A percentile compares a stretch with the other conserved stretches of the same genome.
These are phyloP conservation scores for Lasioglossum zephyrum DNA, from an alignment of 2,888 invertebrate species.

Conservation along the genomic window DNA sequence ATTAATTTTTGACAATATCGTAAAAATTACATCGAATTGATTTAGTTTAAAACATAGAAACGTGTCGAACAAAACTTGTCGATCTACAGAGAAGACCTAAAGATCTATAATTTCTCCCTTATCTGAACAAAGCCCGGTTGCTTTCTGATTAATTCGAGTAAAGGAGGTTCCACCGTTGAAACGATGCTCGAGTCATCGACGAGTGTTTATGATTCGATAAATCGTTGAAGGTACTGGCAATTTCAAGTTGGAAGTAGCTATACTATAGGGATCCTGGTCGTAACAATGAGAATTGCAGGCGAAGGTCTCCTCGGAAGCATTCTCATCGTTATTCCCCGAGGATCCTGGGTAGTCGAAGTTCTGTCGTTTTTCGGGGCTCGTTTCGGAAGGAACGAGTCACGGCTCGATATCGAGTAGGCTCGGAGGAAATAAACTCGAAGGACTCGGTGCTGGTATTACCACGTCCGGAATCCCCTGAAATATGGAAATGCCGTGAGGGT, in stretches of 20 bases:
- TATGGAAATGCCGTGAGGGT: constrained; percentile 56
- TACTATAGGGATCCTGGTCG: background rate
- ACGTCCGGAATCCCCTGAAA: constrained; percentile 61
- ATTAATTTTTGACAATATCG: no score
- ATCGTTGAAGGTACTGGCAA: background rate
- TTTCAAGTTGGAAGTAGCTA: background rate
- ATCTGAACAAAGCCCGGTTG: background rate
- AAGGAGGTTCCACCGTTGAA: background rate
- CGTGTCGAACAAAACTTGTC: background rate
- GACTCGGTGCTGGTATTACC: constrained; percentile 53
- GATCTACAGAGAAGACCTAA: background rate
- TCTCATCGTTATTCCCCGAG: constrained; percentile 32
- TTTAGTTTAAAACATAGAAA: background rate
- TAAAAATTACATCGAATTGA: no score
- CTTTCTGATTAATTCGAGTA: background rate
- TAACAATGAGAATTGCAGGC: background rate
- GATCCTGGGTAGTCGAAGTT: constrained; percentile 42
- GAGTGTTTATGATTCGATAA: background rate
- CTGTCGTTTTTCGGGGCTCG: constrained; percentile 49
- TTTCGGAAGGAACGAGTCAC: constrained; percentile 23
- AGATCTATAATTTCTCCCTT: background rate
- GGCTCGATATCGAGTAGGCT: constrained; percentile 59
- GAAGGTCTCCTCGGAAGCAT: background rate
- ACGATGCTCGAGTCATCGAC: background rate
- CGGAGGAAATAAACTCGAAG: constrained; percentile 51